These are phyloP conservation scores for Venustoraphidia nigricollis DNA, from an alignment of 2,888 invertebrate genomes.

Conservation along the genomic window DNA sequence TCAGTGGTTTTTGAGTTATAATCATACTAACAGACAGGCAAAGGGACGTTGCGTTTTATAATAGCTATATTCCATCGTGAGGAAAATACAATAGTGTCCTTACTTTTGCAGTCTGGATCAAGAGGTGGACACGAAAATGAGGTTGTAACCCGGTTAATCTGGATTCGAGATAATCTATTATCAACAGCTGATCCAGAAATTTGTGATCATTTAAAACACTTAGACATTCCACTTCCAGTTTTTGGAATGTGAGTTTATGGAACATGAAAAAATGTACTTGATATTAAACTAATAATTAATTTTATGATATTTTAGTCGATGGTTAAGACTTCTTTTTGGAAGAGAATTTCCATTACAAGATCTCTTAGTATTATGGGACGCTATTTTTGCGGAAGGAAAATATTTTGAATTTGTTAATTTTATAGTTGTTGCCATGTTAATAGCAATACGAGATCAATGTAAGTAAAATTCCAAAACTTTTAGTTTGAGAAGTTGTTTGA, in stretches of 20 bases:
- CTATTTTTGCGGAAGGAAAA: conserved; percentile 56
- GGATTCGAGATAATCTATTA: conserved; percentile 45
- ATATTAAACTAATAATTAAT: conserved; percentile 5
- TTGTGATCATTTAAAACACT: conserved; percentile 44
- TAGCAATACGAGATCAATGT: conserved; percentile 53
- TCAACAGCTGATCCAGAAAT: conserved; percentile 44
- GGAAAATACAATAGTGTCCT: too few species aligned
- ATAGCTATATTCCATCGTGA: too few species aligned
- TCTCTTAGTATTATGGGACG: conserved; percentile 67
- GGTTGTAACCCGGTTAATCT: conserved; percentile 43
- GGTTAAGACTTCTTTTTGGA: conserved; percentile 70
- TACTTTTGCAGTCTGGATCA: conserved; percentile 8
- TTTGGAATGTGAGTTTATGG: conserved; percentile 61
- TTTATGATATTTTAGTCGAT: conserved; percentile 40
- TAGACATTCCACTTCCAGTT: conserved; percentile 69
- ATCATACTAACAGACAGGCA: too few species aligned
- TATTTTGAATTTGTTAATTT: conserved; percentile 42
- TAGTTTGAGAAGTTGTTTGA: too few species aligned
- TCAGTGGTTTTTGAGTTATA: too few species aligned
- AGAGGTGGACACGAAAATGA: conserved; percentile 28
- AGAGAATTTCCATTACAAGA: conserved; percentile 69
- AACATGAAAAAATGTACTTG: not conserved
- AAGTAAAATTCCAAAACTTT: conserved; percentile 23
- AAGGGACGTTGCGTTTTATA: too few species aligned
- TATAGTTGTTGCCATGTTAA: conserved; percentile 61